Base-by-base conservation (phyloP, 1,140 invertebrate genomes). In the Lasaia peninsularis region DNA sequence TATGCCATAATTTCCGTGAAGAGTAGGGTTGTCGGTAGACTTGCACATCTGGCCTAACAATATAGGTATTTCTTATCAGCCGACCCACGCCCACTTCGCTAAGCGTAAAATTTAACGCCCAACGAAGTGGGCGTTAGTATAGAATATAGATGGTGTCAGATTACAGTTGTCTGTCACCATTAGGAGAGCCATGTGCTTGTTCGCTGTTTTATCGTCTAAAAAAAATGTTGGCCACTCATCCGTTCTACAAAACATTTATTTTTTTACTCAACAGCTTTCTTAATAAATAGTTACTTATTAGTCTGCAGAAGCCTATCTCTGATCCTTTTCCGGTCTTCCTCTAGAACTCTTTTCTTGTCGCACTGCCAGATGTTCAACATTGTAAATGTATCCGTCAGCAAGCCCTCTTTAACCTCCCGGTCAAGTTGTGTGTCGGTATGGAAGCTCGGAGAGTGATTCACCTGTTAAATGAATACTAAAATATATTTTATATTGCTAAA, bases 361-460 rank as follows among this genome's bases (percentile, higher is more conserved):
- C 93, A 94, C 63, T 94, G 91, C 64, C 93, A 93, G 44, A 97
- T 92, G 87, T 97, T 96, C 52, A 97, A 90, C 83, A 98, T 92
- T 3, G 92, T 91, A 62, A 97, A 93, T 2, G 96, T 97, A 72
- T 98, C 96, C 33, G 89, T 91, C n/a, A 98, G 84, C 4, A 98
- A 86, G 0, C 91, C 88, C 70, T 96, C 94, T 79, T 98, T 98
- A 2, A 98, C 93, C 70, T 96, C 95, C 57, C 91, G 91, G 75
- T 98, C 96, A 40, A 97, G 87, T 57, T 92, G 91, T 1, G 95
- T 93, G 76, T 97, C 95, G 0, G 95, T 97, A 69, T 96, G 94
- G 74, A 97, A 97, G 87, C 96, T 97, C 2, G 96, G 96, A 4
- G 96, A 97, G 74, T 97, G 96, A 86, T 98, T 98, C 1, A 96